Evolutionary conservation across 2,113 vertebrate genomes (phyloP), one percentile per base, ranked within the genome.

Genomic region (Calyptommatus sinebrachiatus): DNA sequence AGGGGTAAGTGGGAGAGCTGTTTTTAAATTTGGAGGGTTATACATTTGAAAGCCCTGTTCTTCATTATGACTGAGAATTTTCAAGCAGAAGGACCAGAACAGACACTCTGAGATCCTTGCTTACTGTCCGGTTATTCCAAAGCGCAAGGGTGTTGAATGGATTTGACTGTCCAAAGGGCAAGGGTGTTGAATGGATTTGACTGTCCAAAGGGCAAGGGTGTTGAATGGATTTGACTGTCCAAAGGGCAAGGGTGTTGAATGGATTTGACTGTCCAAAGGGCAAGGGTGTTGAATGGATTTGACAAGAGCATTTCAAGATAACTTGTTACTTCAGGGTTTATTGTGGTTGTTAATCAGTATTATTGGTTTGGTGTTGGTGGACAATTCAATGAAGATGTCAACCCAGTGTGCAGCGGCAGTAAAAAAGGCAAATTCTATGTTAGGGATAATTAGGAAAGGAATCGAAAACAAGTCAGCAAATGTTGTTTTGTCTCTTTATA

Each of bases 1-100:
- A 76, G 97, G 96, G 90, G 98, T 99, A 86, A 94, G 97, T 60
- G 35, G 3, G 0, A 69, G 50, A 10, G 28, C 46, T 57, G 74
- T 7, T 62, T 61, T 5, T 26, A 16, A 8, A 20, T 22, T 79
- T n/a, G 24, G 2, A 24, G 26, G 35, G 3, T 45, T 18, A 9
- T 16, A 26, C 14, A 10, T 53, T 53, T 53, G 50, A 29, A n/a
- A 53, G 14, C 35, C 41, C 8, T 72, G n/a, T 26, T 22, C 11
- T 73, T 45, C 41, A 41, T 46, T 22, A 2, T 11, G 2, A 68
- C 60, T 75, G 18, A 48, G 60, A 31, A 41, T 1, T 46, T 73
- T 53, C 29, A 66, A 62, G 28, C 28, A 26, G 53, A 62, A 45
- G 21, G 26, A 21, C 60, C 26, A 26, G 18, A 74, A 8, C 4